phyloP scores from a whole-genome alignment of 2,888 invertebrate species.

The Pristionchus japonicus region DNA sequence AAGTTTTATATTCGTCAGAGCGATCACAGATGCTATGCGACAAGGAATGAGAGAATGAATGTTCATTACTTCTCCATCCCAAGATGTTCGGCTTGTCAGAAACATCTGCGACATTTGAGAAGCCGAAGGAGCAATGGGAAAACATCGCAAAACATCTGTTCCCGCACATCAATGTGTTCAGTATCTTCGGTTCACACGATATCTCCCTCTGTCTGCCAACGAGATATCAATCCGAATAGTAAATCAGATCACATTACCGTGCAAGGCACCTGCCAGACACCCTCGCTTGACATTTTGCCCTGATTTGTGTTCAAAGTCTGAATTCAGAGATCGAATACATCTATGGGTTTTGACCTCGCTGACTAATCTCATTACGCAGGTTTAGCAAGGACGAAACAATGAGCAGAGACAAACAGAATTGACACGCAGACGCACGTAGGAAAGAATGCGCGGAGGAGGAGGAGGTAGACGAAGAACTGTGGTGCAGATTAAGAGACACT shows the following conservation, averaged over 20 bases:
- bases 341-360: background rate
- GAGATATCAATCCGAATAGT: background rate
- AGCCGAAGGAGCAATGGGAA: background rate
- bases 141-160: background rate
- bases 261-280: background rate
- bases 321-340: background rate
- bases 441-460: slow-evolving; percentile 5
- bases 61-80: background rate
- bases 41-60: no score
- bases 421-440: background rate
- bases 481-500: no score
- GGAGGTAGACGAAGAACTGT: background rate
- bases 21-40: background rate
- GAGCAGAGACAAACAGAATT: background rate
- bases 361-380: background rate
- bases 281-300: background rate
- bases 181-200: background rate
- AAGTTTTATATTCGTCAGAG: no score
- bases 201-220: background rate
- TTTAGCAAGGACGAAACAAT: background rate
- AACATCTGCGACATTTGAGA: slow-evolving; percentile 21
- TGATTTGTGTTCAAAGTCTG: background rate
- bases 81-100: background rate
- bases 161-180: background rate
- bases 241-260: background rate